A percentile compares a stretch with the other conserved stretches of the same genome.
These are phyloP conservation scores for Galemys pyrenaicus DNA, from an alignment of 2,113 vertebrate species.

Conservation along the genomic window DNA sequence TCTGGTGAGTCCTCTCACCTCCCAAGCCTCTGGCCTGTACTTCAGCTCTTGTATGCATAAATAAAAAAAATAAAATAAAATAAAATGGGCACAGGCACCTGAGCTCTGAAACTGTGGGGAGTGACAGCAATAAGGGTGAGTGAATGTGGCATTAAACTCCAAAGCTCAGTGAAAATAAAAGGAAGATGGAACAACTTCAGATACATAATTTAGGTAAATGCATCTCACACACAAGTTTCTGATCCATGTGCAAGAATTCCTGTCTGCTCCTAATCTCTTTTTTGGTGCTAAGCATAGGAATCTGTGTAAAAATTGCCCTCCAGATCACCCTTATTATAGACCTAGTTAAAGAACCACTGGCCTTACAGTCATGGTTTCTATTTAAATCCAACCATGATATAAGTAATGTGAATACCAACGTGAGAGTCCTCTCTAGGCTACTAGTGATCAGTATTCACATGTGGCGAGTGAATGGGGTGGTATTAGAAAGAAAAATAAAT, in stretches of 20 bases:
- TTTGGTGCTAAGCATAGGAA: background rate
- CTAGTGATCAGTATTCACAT: constrained; percentile 42
- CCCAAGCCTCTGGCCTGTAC: no score
- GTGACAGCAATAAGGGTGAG: background rate
- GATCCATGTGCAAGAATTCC: background rate
- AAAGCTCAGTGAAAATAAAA: background rate
- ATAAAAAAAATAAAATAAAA: no score
- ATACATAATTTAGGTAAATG: background rate
- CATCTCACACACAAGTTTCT: background rate
- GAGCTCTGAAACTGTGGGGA: background rate
- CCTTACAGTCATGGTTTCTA: constrained; percentile 11
- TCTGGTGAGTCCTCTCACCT: no score
- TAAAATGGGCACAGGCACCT: background rate
- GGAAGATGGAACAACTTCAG: background rate
- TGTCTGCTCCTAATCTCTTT: background rate
- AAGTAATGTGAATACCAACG: constrained; percentile 42
- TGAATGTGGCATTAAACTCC: background rate
- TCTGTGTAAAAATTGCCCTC: background rate
- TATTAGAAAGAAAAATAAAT: background rate
- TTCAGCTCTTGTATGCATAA: no score
- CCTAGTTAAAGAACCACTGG: constrained; percentile 31
- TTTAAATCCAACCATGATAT: constrained; percentile 46
- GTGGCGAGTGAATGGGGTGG: background rate
- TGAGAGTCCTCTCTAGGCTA: constrained; percentile 45
- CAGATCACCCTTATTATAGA: background rate